Conservation (phyloP, 2,888 invertebrate genomes). For the Drosophila lacicola region DNA sequence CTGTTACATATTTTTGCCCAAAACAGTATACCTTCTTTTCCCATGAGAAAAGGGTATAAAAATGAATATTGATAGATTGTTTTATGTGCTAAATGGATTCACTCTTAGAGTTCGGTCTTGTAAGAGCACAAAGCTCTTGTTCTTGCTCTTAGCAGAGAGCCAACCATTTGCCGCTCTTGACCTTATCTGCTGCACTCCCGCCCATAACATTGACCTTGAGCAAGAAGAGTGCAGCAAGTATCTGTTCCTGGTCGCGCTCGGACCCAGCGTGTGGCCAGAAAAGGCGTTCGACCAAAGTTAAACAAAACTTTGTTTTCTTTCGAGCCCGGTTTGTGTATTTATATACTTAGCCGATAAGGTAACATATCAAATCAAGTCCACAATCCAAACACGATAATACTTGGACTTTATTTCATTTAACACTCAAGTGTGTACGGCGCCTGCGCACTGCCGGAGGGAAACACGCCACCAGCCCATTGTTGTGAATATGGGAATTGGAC, state of each 20-base stretch:
- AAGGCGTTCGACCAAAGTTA: neutral
- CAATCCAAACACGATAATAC: slow-evolving; percentile 18
- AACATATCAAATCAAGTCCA: slow-evolving; percentile 19
- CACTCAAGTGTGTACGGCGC: slow-evolving; percentile 11
- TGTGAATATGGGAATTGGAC: neutral
- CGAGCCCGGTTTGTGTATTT: neutral
- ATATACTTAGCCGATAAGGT: slow-evolving; percentile 21
- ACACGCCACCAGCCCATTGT: slow-evolving; percentile 24
- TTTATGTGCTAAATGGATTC: neutral
- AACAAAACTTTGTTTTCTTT: slow-evolving; percentile 1
- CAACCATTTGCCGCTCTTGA: slow-evolving; percentile 6
- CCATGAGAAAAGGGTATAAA: neutral
- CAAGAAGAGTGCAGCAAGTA: slow-evolving; percentile 47
- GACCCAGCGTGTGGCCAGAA: neutral
- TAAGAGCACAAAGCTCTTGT: slow-evolving; percentile 9
- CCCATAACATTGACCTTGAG: slow-evolving; percentile 64
- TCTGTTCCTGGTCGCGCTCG: slow-evolving; percentile 1
- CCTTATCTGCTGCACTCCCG: slow-evolving; percentile 38
- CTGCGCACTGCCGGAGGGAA: slow-evolving; percentile 37
- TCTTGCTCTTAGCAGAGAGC: slow-evolving; percentile 11
- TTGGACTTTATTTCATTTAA: neutral
- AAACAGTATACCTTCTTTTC: too few relatives aligned
- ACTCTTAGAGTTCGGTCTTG: neutral
- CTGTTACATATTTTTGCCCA: too few relatives aligned
- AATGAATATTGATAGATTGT: slow-evolving; percentile 1